A percentile compares a stretch with the other conserved stretches of the same genome.
Conservation (phyloP, 2,797 vertebrate genomes). For the Anguilla pacifica region DNA sequence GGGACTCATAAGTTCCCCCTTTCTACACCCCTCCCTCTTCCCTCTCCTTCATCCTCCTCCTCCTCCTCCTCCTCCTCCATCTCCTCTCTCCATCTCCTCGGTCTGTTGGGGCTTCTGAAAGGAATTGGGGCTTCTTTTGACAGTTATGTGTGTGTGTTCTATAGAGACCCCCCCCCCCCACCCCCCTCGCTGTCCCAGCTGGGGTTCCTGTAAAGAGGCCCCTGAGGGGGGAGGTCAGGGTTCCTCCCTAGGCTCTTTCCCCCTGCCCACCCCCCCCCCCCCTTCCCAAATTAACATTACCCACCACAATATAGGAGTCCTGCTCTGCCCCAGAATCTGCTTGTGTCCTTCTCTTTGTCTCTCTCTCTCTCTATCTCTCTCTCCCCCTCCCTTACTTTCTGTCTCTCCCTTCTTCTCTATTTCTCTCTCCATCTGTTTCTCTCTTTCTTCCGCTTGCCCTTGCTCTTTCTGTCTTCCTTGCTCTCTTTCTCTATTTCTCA, state of each 20-base stretch:
- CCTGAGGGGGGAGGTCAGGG: constrained; percentile 59
- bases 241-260: constrained; percentile 57
- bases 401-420: background rate
- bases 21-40: background rate
- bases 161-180: constrained; percentile 31
- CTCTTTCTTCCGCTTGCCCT: background rate
- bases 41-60: background rate
- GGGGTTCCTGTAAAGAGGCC: constrained; percentile 65
- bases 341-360: background rate
- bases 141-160: constrained; percentile 53
- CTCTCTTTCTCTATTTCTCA: background rate
- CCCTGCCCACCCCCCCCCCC: constrained; percentile 43
- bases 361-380: background rate
- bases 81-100: constrained; percentile 25
- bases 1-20: constrained; percentile 21
- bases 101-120: constrained; percentile 51
- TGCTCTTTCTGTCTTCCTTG: constrained; percentile 4
- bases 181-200: constrained; percentile 49
- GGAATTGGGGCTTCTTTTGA: constrained; percentile 55
- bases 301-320: background rate
- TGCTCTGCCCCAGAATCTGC: background rate
- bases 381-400: background rate
- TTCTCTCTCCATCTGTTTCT: background rate
- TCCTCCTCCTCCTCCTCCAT: constrained; percentile 14
- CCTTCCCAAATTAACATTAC: constrained; percentile 27